Percentiles rank a stretch among this genome's conserved stretches.
Evolutionary conservation across 23 tunicate species (phyloP).

Genomic region (Botrylloides violaceus): DNA sequence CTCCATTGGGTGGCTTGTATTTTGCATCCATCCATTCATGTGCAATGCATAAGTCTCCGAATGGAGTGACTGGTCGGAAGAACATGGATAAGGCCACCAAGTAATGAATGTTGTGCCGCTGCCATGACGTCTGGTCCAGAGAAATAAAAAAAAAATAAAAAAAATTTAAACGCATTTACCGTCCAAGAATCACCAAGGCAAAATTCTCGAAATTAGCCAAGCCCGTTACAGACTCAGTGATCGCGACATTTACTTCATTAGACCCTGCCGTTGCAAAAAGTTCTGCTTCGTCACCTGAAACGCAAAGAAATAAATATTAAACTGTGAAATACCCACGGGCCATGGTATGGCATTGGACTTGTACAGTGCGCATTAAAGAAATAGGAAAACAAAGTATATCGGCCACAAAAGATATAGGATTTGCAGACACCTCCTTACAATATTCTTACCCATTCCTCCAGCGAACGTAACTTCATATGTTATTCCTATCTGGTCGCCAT

Average conservation of each 20-base stretch:
- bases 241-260: background rate
- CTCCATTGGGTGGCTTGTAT: no score
- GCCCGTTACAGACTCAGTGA: slow-evolving; percentile 6
- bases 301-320: background rate
- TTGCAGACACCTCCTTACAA: background rate
- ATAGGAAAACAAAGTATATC: background rate
- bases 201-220: background rate
- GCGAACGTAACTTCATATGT: slow-evolving; percentile 3
- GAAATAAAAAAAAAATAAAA: no score
- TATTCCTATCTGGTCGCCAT: slow-evolving; percentile 2
- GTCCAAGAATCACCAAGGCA: slow-evolving; percentile 11
- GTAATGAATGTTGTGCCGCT: no score
- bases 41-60: no score
- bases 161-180: background rate
- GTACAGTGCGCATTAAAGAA: no score
- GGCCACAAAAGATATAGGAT: background rate
- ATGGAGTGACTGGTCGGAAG: no score
- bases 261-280: background rate
- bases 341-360: no score
- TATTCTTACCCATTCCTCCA: slow-evolving; percentile 5
- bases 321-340: background rate
- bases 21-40: no score
- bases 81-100: no score
- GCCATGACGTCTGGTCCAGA: no score
- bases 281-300: slow-evolving; percentile 10